phyloP scores from a whole-genome alignment of 2,797 vertebrate species.

The Karalla daura region DNA sequence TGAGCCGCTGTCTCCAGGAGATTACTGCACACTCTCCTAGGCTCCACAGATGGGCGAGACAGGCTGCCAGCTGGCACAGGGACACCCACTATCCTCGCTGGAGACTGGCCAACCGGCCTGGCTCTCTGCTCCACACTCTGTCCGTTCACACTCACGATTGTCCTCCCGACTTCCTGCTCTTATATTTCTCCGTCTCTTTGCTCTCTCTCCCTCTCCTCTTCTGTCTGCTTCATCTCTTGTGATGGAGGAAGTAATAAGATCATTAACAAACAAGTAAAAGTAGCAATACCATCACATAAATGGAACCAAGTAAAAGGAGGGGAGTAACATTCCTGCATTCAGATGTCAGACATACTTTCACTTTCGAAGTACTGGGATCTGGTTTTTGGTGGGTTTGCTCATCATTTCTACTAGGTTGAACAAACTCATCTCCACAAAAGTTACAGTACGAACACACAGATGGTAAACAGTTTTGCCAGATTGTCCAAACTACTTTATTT shows the following conservation, averaged over 20 bases:
- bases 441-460: neutral
- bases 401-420: neutral
- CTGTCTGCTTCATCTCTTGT: neutral
- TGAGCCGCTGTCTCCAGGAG: constrained; percentile 78
- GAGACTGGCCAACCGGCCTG: constrained; percentile 75
- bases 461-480: neutral
- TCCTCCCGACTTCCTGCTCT: constrained; percentile 45
- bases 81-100: constrained; percentile 82
- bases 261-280: neutral
- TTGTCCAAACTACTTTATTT: neutral
- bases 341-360: neutral
- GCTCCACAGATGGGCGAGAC: constrained; percentile 86
- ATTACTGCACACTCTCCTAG: constrained; percentile 83
- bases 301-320: neutral
- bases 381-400: neutral
- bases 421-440: neutral
- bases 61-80: constrained; percentile 86
- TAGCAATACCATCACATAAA: neutral
- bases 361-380: neutral
- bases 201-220: constrained; percentile 3
- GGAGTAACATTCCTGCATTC: neutral
- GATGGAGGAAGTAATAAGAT: neutral
- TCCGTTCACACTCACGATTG: constrained; percentile 70
- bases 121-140: constrained; percentile 67
- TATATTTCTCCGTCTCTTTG: constrained; percentile 26